These are phyloP conservation scores for Drosophila paranaensis DNA, from an alignment of 2,888 invertebrate genomes.

Conservation along the genomic window DNA sequence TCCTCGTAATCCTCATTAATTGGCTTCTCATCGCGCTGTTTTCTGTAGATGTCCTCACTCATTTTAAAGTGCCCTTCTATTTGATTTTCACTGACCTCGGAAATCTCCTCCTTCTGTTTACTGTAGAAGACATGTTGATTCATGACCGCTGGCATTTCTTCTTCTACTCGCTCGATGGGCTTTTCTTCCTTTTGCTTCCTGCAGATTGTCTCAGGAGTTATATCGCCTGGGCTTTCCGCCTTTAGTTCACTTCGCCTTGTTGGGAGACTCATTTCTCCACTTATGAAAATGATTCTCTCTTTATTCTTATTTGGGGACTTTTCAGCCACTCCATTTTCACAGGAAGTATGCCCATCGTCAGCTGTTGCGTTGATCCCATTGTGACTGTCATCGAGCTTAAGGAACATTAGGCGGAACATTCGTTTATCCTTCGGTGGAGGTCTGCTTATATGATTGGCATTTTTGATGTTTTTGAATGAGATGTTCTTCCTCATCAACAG, in stretches of 20 bases:
- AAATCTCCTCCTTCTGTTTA: neutral
- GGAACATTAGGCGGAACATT: neutral
- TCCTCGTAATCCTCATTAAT: neutral
- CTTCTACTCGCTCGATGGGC: neutral
- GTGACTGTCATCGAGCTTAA: neutral
- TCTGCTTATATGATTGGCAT: neutral
- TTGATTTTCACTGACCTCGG: neutral
- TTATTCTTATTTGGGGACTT: neutral
- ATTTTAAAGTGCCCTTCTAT: neutral
- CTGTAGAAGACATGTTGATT: neutral
- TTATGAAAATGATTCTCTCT: neutral
- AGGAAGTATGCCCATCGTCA: neutral
- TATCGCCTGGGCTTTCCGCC: neutral
- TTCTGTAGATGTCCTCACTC: neutral
- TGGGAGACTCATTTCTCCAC: neutral
- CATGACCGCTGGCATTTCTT: neutral
- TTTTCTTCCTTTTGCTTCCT: conserved; percentile 10
- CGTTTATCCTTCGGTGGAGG: neutral
- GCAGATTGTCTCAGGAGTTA: neutral
- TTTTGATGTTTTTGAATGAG: neutral
- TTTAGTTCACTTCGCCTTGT: neutral
- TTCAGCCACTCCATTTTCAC: too few relatives aligned
- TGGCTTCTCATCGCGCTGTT: conserved; percentile 11
- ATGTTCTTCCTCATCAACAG: neutral
- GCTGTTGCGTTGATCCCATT: neutral